phyloP scores from a whole-genome alignment of 2,113 vertebrate genomes.

The Misgurnus anguillicaudatus region DNA sequence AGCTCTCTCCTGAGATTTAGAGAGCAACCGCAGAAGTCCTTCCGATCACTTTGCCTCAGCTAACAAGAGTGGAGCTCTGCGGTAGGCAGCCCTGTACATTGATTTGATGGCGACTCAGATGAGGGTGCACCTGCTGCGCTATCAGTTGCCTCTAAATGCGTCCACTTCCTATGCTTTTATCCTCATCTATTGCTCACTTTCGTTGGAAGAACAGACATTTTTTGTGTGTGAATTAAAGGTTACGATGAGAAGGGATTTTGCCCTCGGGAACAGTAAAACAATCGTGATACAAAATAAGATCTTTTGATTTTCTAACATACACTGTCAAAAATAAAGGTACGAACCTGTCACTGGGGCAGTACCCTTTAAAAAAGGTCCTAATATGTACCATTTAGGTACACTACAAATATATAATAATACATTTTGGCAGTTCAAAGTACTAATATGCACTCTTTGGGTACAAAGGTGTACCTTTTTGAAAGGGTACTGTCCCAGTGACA shows the following conservation, averaged over 20 bases:
- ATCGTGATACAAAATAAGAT: background rate
- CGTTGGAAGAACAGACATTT: background rate
- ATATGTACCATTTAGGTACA: too few species aligned
- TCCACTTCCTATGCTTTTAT: conserved; percentile 18
- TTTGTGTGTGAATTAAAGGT: background rate
- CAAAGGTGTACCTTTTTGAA: too few species aligned
- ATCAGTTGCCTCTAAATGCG: background rate
- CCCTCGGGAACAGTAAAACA: conserved; percentile 22
- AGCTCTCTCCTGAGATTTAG: conserved; percentile 2
- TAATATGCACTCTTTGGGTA: too few species aligned
- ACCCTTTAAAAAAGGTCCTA: too few species aligned
- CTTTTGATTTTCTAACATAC: background rate
- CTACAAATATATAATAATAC: too few species aligned
- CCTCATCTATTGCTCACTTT: conserved; percentile 12
- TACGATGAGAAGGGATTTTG: conserved; percentile 2
- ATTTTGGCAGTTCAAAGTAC: too few species aligned
- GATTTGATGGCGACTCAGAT: conserved; percentile 16
- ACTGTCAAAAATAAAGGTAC: too few species aligned
- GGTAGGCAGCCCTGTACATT: background rate
- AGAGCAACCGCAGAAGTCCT: background rate
- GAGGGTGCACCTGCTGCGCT: conserved; percentile 9
- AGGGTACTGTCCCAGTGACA: too few species aligned
- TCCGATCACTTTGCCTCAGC: conserved; percentile 15
- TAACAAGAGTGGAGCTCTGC: conserved; percentile 23
- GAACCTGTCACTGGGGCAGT: too few species aligned